Evolutionary conservation across 1,140 invertebrate species (phyloP), one percentile per base, ranked within the genome.

Genomic region (Zeugodacus cucurbitae): DNA sequence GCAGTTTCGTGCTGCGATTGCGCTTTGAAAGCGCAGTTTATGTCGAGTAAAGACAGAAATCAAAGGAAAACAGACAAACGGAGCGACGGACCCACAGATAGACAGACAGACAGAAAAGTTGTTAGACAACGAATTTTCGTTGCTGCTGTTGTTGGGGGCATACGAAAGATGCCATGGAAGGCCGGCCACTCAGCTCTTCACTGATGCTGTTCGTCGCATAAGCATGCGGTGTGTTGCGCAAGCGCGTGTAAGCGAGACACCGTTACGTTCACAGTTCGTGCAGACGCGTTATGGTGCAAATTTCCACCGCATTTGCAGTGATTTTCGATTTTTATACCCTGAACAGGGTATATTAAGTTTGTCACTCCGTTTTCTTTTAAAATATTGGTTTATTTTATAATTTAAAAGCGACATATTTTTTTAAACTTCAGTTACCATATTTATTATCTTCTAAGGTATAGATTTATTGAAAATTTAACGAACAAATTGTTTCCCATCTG

Each of bases 1-100:
- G 74, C 74, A 22, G 37, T 44, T 26, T 37, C 48, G 26, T n/a
- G n/a, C n/a, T 26, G 41, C 37, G 22, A 41, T 8, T 11, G 58
- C 14, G 67, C 41, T 48, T 82, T 82, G 17, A 54, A 82, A 82
- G 26, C 44, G 44, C 44, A 82, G 74, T 82, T 82, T 82, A 82
- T 82, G 74, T 82, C 74, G 26, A 48, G n/a, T 1, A 29, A 48
- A 48, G 17, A n/a, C 7, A 54, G 26, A 54, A 82, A 82, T 74
- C 20, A 48, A 34, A 41, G 37, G 10, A 54, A 82, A 82, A 54
- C 32, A 2, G 1, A 20, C 6, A 41, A 7, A 22, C 34, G 29
- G 74, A 0, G 6, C 29, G 10, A 34, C 32, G 11, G 32, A 37
- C 29, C 32, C 22, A 26, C 5, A 11, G 58, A 7, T 11, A 11